Evolutionary conservation across 2,888 invertebrate species (phyloP).

Genomic region (Caenorhabditis imperialis): DNA sequence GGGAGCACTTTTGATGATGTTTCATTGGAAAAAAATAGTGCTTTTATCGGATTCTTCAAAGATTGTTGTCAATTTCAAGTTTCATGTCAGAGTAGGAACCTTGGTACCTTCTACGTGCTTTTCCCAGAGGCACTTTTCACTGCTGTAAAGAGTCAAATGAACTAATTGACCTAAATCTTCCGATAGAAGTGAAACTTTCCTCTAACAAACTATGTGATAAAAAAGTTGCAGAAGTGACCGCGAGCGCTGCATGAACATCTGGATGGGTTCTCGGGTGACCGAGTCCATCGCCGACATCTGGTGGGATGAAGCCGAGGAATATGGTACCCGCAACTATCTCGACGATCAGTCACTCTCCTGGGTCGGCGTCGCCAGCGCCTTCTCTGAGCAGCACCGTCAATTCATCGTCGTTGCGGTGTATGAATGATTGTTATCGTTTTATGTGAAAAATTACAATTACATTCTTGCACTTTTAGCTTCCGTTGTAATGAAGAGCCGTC

Average conservation of each 20-base stretch:
- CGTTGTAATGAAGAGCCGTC: background rate
- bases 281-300: constrained; percentile 56
- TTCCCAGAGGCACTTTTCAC: too few relatives aligned
- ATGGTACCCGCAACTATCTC: constrained; percentile 42
- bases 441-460: too few relatives aligned
- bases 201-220: background rate
- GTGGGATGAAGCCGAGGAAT: constrained; percentile 63
- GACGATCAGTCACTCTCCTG: constrained; percentile 45
- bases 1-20: too few relatives aligned
- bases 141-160: too few relatives aligned
- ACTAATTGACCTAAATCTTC: too few relatives aligned
- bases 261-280: constrained; percentile 56
- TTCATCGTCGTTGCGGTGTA: constrained; percentile 56
- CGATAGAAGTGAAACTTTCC: background rate
- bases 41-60: background rate
- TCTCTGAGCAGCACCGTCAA: constrained; percentile 42
- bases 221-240: constrained; percentile 42
- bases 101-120: too few relatives aligned
- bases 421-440: constrained; percentile 43
- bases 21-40: background rate
- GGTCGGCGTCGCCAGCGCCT: constrained; percentile 56
- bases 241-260: constrained; percentile 53
- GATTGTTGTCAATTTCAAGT: too few relatives aligned
- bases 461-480: background rate
- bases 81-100: too few relatives aligned